Conservation (phyloP, 2,797 vertebrate genomes). For the Darevskia mixta region DNA sequence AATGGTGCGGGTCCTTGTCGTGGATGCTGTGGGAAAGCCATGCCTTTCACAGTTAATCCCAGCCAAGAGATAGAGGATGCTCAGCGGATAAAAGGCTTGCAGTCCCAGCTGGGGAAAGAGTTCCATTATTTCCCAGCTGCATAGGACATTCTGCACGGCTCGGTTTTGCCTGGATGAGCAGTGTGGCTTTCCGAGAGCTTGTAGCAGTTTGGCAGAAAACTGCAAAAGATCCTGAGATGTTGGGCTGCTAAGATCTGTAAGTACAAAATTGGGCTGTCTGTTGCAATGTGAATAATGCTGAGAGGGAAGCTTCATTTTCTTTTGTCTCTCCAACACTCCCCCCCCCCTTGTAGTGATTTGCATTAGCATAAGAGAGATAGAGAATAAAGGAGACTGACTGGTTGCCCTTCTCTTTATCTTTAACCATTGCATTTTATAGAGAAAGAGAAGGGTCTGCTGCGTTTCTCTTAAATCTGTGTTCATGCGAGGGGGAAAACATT, state of each 20-base stretch:
- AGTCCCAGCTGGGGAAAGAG: slow-evolving; percentile 80
- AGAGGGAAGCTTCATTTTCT: slow-evolving; percentile 53
- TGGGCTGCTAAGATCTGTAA: slow-evolving; percentile 74
- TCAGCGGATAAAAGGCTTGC: slow-evolving; percentile 78
- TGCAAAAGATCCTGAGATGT: slow-evolving; percentile 67
- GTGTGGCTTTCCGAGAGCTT: slow-evolving; percentile 77
- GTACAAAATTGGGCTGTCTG: slow-evolving; percentile 69
- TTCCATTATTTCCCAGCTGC: slow-evolving; percentile 82
- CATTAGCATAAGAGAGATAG: slow-evolving; percentile 62
- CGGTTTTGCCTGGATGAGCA: slow-evolving; percentile 85
- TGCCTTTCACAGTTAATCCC: slow-evolving; percentile 62
- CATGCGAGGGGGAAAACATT: slow-evolving; percentile 37
- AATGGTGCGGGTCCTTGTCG: slow-evolving; percentile 67
- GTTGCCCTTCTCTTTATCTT: slow-evolving; percentile 39
- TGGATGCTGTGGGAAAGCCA: slow-evolving; percentile 62
- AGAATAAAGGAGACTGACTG: slow-evolving; percentile 43
- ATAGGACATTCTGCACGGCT: slow-evolving; percentile 78
- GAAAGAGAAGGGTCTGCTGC: slow-evolving; percentile 15
- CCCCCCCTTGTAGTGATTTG: slow-evolving; percentile 49
- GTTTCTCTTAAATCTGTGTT: slow-evolving; percentile 49
- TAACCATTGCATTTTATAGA: slow-evolving; percentile 33
- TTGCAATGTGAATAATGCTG: slow-evolving; percentile 64
- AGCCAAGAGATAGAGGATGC: slow-evolving; percentile 67
- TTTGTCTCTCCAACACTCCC: slow-evolving; percentile 8
- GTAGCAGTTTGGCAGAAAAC: slow-evolving; percentile 73